phyloP scores from a whole-genome alignment of 2,888 invertebrate genomes.

The Thymelicus sylvestris region DNA sequence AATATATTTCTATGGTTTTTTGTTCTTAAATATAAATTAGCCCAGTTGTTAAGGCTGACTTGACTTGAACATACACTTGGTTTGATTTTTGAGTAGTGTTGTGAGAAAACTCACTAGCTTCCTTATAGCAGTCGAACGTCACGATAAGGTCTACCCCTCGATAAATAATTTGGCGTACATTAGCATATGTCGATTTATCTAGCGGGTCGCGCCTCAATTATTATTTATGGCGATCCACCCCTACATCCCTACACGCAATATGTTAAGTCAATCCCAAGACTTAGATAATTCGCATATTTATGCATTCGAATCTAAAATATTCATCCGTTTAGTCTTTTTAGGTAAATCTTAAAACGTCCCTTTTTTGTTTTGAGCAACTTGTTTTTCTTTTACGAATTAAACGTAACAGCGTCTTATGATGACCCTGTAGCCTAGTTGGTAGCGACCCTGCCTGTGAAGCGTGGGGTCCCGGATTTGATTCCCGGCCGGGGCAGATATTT shows the following conservation, averaged over 20 bases:
- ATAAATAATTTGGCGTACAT: conserved; percentile 82
- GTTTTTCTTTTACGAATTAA: background rate
- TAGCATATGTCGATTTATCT: conserved; percentile 85
- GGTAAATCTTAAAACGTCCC: background rate
- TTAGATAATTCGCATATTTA: conserved; percentile 55
- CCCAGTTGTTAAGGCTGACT: no score
- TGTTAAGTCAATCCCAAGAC: conserved; percentile 76
- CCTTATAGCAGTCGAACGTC: conserved; percentile 44
- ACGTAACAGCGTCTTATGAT: no score
- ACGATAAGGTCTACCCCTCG: conserved; percentile 63
- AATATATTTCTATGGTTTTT: no score
- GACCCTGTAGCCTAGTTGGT: no score
- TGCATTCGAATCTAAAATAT: conserved; percentile 10
- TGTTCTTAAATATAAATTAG: no score
- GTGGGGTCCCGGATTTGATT: no score
- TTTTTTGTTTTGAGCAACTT: background rate
- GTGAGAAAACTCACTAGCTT: conserved; percentile 41
- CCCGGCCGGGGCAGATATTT: no score
- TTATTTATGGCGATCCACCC: conserved; percentile 76
- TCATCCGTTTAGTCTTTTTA: background rate
- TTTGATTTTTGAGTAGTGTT: no score
- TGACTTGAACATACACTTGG: no score
- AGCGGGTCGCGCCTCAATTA: conserved; percentile 69
- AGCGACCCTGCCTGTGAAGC: no score
- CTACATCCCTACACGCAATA: conserved; percentile 64